A percentile compares a stretch with the other conserved stretches of the same genome.
These are phyloP conservation scores for Xerus rutilus DNA, from an alignment of 2,797 vertebrate species.

Conservation along the genomic window DNA sequence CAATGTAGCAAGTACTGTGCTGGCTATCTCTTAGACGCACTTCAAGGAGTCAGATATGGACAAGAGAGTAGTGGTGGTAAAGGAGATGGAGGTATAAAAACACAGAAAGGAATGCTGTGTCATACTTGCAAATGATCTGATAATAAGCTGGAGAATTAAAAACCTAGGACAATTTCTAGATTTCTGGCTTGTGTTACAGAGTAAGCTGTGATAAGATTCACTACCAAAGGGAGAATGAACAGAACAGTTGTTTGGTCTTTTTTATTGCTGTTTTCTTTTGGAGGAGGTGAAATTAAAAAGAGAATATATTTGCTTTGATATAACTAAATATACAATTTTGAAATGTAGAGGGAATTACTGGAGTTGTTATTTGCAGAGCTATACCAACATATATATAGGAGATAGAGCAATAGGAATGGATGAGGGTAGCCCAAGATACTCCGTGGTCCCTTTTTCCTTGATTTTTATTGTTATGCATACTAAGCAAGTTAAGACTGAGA, in stretches of 20 bases:
- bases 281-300: not conserved
- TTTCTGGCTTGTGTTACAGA: not conserved
- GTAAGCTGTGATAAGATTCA: not conserved
- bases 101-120: not conserved
- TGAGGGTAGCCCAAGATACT: not conserved
- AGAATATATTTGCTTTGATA: not conserved
- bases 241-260: not conserved
- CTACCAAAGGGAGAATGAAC: not conserved
- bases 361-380: not conserved
- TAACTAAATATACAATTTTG: not conserved
- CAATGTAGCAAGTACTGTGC: not conserved
- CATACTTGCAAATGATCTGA: not conserved
- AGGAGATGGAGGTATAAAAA: not conserved
- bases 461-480: too few species aligned
- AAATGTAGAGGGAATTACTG: not conserved
- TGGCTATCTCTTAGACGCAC: not conserved
- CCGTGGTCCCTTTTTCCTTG: not conserved
- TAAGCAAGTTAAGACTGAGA: not conserved
- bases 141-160: not conserved
- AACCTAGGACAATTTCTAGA: not conserved
- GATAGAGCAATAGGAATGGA: not conserved
- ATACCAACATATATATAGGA: not conserved
- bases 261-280: not conserved
- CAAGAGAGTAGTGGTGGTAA: not conserved
- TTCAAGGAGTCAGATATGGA: not conserved